These are phyloP conservation scores for Thalpophila matura DNA, from an alignment of 2,888 invertebrate species.

Conservation along the genomic window DNA sequence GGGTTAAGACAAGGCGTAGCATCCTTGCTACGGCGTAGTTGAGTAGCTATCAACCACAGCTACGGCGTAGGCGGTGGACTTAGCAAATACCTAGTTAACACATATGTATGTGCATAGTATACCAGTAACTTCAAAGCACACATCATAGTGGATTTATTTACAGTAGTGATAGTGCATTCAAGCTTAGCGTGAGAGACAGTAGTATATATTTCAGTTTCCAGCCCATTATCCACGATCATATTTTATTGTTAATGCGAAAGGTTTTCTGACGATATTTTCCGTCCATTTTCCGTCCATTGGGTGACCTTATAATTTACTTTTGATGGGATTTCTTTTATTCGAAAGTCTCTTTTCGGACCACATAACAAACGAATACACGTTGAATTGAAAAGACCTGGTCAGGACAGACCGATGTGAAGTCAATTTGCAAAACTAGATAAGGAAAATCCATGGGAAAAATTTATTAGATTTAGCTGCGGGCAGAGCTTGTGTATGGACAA, in stretches of 20 bases:
- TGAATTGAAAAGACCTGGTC: slow-evolving; percentile 10
- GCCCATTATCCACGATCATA: slow-evolving; percentile 38
- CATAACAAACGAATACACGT: slow-evolving; percentile 24
- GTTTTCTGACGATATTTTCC: slow-evolving; percentile 38
- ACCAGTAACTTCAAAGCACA: background rate
- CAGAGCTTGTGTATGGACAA: slow-evolving; percentile 14
- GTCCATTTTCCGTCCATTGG: slow-evolving; percentile 31
- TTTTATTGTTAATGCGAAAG: slow-evolving; percentile 46
- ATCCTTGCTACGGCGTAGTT: slow-evolving; percentile 23
- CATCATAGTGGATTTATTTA: background rate
- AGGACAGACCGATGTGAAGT: slow-evolving; percentile 22
- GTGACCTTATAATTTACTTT: slow-evolving; percentile 41
- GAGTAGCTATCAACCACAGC: slow-evolving; percentile 25
- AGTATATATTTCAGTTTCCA: slow-evolving; percentile 41
- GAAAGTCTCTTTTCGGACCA: slow-evolving; percentile 19
- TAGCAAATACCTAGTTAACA: slow-evolving; percentile 16
- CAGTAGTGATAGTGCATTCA: slow-evolving; percentile 7
- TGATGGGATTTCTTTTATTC: slow-evolving; percentile 46
- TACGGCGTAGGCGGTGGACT: slow-evolving; percentile 34
- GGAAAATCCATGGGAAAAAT: slow-evolving; percentile 4
- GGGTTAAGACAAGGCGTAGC: slow-evolving; percentile 9
- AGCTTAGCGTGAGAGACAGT: slow-evolving; percentile 25
- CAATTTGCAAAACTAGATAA: slow-evolving; percentile 25
- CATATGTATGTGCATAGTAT: background rate
- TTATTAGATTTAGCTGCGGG: slow-evolving; percentile 6